Evolutionary conservation across 1,140 invertebrate genomes (phyloP).

Genomic region (Calliopsis andreniformis): DNA sequence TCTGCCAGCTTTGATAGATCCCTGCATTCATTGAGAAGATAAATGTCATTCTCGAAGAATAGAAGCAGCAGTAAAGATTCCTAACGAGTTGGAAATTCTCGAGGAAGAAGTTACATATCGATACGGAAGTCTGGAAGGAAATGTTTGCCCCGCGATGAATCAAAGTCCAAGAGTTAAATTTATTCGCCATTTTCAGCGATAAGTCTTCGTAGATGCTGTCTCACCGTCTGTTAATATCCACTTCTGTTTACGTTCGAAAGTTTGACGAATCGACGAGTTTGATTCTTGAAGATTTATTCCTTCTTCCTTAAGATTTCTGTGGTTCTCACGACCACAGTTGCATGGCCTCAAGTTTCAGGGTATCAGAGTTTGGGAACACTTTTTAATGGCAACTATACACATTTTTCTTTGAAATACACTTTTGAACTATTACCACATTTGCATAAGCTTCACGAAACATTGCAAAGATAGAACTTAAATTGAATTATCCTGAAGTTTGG

Average conservation of each 20-base stretch:
- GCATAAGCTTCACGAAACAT: no score
- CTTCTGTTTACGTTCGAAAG: conserved; percentile 26
- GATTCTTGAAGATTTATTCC: conserved; percentile 4
- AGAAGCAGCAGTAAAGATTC: conserved; percentile 21
- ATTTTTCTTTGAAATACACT: no score
- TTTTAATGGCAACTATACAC: no score
- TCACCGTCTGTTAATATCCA: conserved; percentile 23
- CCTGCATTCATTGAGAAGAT: neutral
- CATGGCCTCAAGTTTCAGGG: no score
- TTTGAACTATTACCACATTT: no score
- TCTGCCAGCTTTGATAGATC: neutral
- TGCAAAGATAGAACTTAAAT: no score
- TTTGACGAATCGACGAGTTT: conserved; percentile 6
- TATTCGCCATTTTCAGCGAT: conserved; percentile 27
- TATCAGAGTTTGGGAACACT: neutral
- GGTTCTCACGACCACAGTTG: neutral
- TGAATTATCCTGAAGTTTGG: no score
- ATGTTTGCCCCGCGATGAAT: conserved; percentile 37
- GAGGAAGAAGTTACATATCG: conserved; percentile 1
- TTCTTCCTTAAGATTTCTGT: neutral
- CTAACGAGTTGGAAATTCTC: neutral
- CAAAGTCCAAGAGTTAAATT: conserved; percentile 25
- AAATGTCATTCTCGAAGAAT: neutral
- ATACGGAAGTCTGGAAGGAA: conserved; percentile 3
- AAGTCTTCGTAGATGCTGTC: neutral